Evolutionary conservation across 2,888 invertebrate genomes (phyloP).

Genomic region (Ramazzottius varieornatus): DNA sequence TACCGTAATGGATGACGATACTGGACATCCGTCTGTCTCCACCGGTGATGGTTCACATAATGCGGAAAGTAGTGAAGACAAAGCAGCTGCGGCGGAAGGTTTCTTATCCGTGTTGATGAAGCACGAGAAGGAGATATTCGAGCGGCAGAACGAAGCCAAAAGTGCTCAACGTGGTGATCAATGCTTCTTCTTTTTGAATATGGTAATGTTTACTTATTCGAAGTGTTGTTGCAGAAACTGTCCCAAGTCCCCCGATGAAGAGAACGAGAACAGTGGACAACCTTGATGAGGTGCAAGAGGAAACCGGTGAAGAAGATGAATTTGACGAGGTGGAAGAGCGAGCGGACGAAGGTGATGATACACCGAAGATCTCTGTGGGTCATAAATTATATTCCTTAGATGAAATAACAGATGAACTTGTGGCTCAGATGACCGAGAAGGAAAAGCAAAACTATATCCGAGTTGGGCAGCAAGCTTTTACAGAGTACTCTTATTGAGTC

Average conservation of each 20-base stretch:
- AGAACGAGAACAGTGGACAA: neutral
- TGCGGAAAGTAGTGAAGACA: neutral
- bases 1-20: slow-evolving; percentile 43
- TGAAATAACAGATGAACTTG: slow-evolving; percentile 56
- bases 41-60: neutral
- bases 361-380: slow-evolving; percentile 53
- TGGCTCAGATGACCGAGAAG: slow-evolving; percentile 60
- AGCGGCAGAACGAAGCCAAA: neutral
- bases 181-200: no score
- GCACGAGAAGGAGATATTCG: neutral
- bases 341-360: slow-evolving; percentile 29
- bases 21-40: neutral
- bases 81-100: neutral
- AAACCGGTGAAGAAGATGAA: slow-evolving; percentile 16
- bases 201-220: no score
- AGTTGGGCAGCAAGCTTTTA: slow-evolving; percentile 71
- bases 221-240: no score
- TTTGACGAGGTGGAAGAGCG: slow-evolving; percentile 17
- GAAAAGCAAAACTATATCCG: slow-evolving; percentile 84
- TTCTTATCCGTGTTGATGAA: neutral
- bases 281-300: neutral
- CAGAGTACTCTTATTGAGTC: no score
- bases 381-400: slow-evolving; percentile 50
- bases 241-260: no score
- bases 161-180: no score